These are phyloP conservation scores for Chelon auratus DNA, from an alignment of 2,797 vertebrate species.

Conservation along the genomic window DNA sequence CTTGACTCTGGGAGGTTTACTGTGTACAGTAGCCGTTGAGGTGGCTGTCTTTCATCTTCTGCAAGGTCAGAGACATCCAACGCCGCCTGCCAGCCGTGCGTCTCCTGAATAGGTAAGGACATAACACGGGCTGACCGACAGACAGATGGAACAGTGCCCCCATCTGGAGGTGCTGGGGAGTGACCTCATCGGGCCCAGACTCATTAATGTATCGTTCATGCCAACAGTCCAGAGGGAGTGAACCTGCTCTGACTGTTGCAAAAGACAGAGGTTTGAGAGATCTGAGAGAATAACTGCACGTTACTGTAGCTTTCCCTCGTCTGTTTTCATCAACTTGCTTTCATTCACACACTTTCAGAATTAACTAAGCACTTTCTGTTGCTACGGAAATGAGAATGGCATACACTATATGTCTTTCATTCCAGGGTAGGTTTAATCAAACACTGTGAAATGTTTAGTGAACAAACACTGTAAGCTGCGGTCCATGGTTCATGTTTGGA, in stretches of 20 bases:
- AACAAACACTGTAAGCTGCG: constrained; percentile 67
- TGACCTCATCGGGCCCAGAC: constrained; percentile 28
- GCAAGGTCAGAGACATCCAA: constrained; percentile 61
- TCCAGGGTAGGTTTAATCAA: constrained; percentile 46
- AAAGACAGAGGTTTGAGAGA: not conserved
- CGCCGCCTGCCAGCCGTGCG: constrained; percentile 43
- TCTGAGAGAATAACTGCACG: not conserved
- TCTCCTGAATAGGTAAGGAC: constrained; percentile 44
- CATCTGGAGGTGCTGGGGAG: constrained; percentile 50
- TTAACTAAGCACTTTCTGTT: not conserved
- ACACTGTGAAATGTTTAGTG: constrained; percentile 66
- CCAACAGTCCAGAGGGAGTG: constrained; percentile 30
- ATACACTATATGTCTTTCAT: constrained; percentile 1
- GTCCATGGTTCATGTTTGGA: constrained; percentile 80
- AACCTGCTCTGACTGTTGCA: constrained; percentile 29
- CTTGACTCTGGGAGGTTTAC: constrained; percentile 15
- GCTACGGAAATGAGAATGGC: not conserved
- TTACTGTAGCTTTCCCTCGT: not conserved
- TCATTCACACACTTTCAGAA: constrained; percentile 1
- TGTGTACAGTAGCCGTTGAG: constrained; percentile 27
- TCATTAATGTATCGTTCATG: constrained; percentile 37
- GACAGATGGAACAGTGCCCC: constrained; percentile 58
- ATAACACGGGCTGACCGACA: constrained; percentile 15
- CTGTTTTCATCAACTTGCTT: not conserved
- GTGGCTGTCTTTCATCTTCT: constrained; percentile 50